phyloP scores from a whole-genome alignment of 2,888 invertebrate genomes.

The Apodemia hepburni region DNA sequence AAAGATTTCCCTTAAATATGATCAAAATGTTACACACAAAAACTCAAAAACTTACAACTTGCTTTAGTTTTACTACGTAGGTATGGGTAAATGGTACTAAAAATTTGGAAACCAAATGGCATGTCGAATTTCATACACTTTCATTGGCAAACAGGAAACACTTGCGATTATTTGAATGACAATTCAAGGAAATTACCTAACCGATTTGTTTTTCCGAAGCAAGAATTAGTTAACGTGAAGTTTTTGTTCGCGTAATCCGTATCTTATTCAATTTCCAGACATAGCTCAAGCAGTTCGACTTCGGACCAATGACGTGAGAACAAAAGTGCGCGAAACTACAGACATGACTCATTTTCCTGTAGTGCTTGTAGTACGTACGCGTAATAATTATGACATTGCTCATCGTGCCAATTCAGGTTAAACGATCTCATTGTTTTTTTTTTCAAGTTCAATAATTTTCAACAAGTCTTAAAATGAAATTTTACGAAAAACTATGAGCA shows the following conservation, averaged over 20 bases:
- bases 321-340: constrained; percentile 72
- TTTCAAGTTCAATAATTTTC: constrained; percentile 8
- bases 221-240: constrained; percentile 17
- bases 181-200: constrained; percentile 1
- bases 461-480: not conserved
- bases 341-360: constrained; percentile 59
- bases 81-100: not conserved
- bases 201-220: constrained; percentile 32
- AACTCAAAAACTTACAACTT: no score
- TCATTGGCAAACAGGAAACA: not conserved
- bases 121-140: no score
- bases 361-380: constrained; percentile 38
- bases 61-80: no score
- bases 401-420: constrained; percentile 25
- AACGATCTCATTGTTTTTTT: constrained; percentile 5
- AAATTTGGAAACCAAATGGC: not conserved
- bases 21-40: no score
- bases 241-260: constrained; percentile 33
- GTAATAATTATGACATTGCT: constrained; percentile 43
- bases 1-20: no score
- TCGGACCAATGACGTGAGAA: constrained; percentile 51
- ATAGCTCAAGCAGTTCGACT: constrained; percentile 32
- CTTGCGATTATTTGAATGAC: not conserved
- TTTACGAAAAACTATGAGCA: no score
- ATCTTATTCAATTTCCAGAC: constrained; percentile 37